Evolutionary conservation across 1,140 invertebrate genomes (phyloP), one percentile per base, ranked within the genome.

Genomic region (Tetragonula clypearis): DNA sequence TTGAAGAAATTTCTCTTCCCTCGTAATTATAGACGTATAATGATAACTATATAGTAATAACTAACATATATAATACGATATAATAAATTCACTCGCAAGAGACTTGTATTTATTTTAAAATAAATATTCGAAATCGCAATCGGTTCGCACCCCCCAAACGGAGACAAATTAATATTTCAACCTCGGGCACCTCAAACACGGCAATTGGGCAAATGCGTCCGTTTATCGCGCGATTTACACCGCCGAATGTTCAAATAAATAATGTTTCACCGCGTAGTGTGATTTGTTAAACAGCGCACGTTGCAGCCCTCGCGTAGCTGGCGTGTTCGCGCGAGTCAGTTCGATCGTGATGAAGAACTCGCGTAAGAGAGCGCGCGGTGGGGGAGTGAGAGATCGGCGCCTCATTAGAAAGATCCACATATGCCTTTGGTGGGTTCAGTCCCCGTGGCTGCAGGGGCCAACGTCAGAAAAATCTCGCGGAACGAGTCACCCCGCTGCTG

Each of bases 391-490:
- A 72, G 53, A 81, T 68, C 53, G 76, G 19, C 30, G 82, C 78
- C 82, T 84, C 77, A 79, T 79, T 84, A 84, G 82, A 84, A 84
- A 72, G 77, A 79, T 74, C 60, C 60, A 49, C 83, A 53, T 81
- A 79, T 85, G 79, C 60, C n/a, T 75, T 81, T 26, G 69, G 75
- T 26, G 69, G 75, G 69, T 75, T 81, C 71, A 56, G 23, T 49
- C 41, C 41, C 35, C 69, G 60, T 60, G n/a, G 71, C 79, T 81
- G 35, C 68, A 73, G 72, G 58, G 72, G 62, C 87, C 86, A 85
- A 89, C 90, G 90, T 88, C 90, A 93, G 90, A 94, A 93, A 93
- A 94, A 93, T 93, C 92, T 90, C 92, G 92, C 92, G 91, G 89
- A 91, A 91, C 92, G 86, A 93, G 91, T 93, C 91, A 94, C 91